Conservation (phyloP, 2,113 vertebrate genomes). For the Petrocephalus microphthalmus region DNA sequence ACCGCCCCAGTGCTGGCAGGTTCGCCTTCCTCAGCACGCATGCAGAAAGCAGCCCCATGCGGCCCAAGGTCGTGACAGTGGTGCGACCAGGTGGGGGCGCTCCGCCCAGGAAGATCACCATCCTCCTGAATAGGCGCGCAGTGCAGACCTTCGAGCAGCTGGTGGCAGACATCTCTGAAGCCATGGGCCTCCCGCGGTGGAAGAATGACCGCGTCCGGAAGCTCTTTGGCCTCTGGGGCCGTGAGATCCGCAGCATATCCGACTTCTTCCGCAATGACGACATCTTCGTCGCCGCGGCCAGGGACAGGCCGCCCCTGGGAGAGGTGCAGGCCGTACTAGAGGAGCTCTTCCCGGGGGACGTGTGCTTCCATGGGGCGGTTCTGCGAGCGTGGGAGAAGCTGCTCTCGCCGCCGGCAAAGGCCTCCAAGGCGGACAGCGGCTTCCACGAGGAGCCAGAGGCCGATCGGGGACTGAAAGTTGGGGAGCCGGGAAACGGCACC, state of each 20-base stretch:
- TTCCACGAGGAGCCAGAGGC: conserved; percentile 44
- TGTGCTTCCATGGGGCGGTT: conserved; percentile 40
- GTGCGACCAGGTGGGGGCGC: conserved; percentile 50
- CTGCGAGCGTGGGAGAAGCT: conserved; percentile 49
- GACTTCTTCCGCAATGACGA: conserved; percentile 75
- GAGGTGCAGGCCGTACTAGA: conserved; percentile 63
- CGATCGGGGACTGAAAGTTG: conserved; percentile 13
- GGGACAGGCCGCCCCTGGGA: conserved; percentile 60
- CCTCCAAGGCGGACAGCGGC: conserved; percentile 45
- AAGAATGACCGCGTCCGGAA: conserved; percentile 67
- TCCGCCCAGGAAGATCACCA: conserved; percentile 62
- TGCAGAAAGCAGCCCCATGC: conserved; percentile 56
- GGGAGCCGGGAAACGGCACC: conserved; percentile 30
- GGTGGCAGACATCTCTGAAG: conserved; percentile 68
- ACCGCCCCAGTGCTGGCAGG: conserved; percentile 27
- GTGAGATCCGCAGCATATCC: conserved; percentile 63
- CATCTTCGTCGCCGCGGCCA: conserved; percentile 68
- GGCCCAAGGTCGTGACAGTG: conserved; percentile 70
- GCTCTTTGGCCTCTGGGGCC: conserved; percentile 68
- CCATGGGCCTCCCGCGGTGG: conserved; percentile 67
- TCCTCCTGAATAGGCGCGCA: conserved; percentile 66
- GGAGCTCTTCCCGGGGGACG: conserved; percentile 62
- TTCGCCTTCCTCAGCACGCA: conserved; percentile 48
- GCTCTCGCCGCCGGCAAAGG: conserved; percentile 47
- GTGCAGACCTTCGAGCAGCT: conserved; percentile 73